A percentile compares a stretch with the other conserved stretches of the same genome.
Conservation (phyloP, 2,113 vertebrate genomes). For the Calonectris borealis region DNA sequence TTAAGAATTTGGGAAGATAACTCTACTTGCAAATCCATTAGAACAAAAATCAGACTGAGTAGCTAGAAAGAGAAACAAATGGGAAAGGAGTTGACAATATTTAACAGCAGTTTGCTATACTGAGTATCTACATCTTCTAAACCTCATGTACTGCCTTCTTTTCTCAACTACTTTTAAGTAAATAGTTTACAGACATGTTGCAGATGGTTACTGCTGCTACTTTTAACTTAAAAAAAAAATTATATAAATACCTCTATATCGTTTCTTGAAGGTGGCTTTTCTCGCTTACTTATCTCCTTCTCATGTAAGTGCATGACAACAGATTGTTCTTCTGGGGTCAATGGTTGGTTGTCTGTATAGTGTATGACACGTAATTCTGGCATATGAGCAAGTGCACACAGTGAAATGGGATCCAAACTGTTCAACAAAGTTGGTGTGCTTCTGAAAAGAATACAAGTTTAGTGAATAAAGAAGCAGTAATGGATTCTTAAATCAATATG, state of each 20-base stretch:
- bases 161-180: background rate
- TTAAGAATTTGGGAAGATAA: background rate
- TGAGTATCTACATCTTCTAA: background rate
- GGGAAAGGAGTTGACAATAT: background rate
- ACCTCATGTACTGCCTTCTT: background rate
- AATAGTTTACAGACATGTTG: background rate
- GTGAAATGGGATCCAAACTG: background rate
- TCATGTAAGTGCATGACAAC: conserved; percentile 78
- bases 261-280: conserved; percentile 66
- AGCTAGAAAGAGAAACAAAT: background rate
- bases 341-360: conserved; percentile 60
- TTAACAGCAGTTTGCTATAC: background rate
- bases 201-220: background rate
- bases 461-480: background rate
- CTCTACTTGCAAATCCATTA: background rate
- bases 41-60: background rate
- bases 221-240: background rate
- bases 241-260: conserved; percentile 80
- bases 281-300: conserved; percentile 50
- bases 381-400: background rate
- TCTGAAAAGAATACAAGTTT: background rate
- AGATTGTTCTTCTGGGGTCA: conserved; percentile 85
- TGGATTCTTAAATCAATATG: background rate
- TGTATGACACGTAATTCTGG: background rate
- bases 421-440: background rate